Evolutionary conservation across 2,888 invertebrate species (phyloP), one percentile per base, ranked within the genome.

Genomic region (Busseola fusca): DNA sequence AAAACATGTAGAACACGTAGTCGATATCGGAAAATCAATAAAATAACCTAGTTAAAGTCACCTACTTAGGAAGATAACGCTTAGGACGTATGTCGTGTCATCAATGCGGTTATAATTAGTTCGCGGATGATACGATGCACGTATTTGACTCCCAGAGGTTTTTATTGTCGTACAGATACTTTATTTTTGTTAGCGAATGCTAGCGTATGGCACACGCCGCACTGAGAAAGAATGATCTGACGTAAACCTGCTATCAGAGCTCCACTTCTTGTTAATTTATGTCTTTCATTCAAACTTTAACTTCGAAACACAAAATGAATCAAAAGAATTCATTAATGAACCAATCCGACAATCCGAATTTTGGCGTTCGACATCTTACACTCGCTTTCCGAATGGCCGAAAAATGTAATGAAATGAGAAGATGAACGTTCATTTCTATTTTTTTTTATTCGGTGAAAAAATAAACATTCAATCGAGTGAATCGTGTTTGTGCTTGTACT

Each of bases 101-200:
- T 80, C 80, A 75, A 68, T 72, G 65, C 45, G 9, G 52, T 73
- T 76, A 76, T 79, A 85, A 85, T 86, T 87, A 82, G 83, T 69
- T 30, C 72, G 73, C 78, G 71, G 68, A 72, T 64, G 78, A 76
- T 84, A 85, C 76, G 74, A 60, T 40, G 66, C 42, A 64, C 78
- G 85, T 68, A 87, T 87, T 87, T 87, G 87, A 80, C 86, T 74
- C 67, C 67, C 60, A 56, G 67, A 69, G 73, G 58, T 73, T 57
- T 72, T 72, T 62, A 52, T 65, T 74, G 65, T 62, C 45, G 69
- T 64, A 42, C 65, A 65, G 63, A 63, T 48, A 74, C 50, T 60
- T 70, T 83, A 74, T 83, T 80, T 83, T 76, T 56, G 62, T 76
- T 69, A 64, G 69, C 63, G 30, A 30, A 63, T 67, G 71, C 81